Evolutionary conservation across 2,113 vertebrate species (phyloP).

Genomic region (Macrotis lagotis): DNA sequence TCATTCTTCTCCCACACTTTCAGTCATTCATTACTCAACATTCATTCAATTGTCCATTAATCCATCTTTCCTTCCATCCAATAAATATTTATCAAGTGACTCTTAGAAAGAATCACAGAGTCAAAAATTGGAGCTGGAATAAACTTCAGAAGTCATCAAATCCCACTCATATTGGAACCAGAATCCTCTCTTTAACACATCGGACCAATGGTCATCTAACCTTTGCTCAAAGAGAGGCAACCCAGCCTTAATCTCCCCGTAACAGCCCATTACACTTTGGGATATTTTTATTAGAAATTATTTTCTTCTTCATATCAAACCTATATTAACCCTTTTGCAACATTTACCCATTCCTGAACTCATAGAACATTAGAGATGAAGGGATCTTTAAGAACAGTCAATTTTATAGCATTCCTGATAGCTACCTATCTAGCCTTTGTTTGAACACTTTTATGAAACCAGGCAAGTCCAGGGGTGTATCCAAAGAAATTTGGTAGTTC

Average conservation of each 20-base stretch:
- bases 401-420: background rate
- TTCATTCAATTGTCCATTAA: background rate
- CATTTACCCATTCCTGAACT: background rate
- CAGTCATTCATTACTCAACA: background rate
- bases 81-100: background rate
- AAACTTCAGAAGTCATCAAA: background rate
- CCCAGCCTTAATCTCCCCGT: accelerated
- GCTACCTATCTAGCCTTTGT: background rate
- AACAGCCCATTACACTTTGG: background rate
- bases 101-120: background rate
- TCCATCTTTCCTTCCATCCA: no score
- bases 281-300: background rate
- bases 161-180: background rate
- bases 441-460: background rate
- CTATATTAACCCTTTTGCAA: background rate
- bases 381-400: background rate
- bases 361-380: background rate
- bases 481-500: background rate
- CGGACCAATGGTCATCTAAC: background rate
- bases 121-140: background rate
- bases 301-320: background rate
- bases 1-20: no score
- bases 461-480: background rate
- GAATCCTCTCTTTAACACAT: background rate
- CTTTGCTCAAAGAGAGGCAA: background rate